Evolutionary conservation across 2,888 invertebrate species (phyloP).

Genomic region (Himalopsyche japonica): DNA sequence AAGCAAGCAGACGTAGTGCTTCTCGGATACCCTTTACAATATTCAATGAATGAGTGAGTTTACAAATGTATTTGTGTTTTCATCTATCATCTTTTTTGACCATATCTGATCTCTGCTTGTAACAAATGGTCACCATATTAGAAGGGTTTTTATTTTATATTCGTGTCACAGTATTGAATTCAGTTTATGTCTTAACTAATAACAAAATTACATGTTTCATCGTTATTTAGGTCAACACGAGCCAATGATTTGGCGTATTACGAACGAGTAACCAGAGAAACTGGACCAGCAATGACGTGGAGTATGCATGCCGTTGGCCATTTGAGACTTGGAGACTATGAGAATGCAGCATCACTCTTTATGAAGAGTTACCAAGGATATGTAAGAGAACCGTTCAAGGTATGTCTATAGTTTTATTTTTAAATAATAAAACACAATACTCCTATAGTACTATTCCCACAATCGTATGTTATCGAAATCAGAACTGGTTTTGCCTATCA

Average conservation of each 20-base stretch:
- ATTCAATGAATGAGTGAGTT: slow-evolving; percentile 56
- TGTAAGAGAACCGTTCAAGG: slow-evolving; percentile 64
- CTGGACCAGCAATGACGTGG: slow-evolving; percentile 68
- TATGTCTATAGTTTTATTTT: slow-evolving; percentile 43
- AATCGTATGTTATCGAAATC: no score
- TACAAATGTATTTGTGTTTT: neutral
- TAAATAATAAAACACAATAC: no score
- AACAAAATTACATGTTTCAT: neutral
- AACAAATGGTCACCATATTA: neutral
- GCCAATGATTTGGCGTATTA: slow-evolving; percentile 61
- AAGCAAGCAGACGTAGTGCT: slow-evolving; percentile 66
- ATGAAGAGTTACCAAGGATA: slow-evolving; percentile 58
- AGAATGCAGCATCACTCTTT: slow-evolving; percentile 55
- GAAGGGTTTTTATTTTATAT: neutral
- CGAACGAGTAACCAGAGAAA: slow-evolving; percentile 57
- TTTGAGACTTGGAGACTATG: slow-evolving; percentile 50
- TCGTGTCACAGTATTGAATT: no score
- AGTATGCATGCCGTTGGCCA: slow-evolving; percentile 65
- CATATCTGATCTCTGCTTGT: neutral
- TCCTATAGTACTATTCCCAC: no score
- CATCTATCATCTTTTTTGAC: neutral
- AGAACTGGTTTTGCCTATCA: no score
- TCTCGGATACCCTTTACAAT: slow-evolving; percentile 62
- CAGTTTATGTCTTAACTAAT: no score
- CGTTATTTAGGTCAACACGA: slow-evolving; percentile 50